phyloP scores from a whole-genome alignment of 2,888 invertebrate genomes.

The Tromatobia lineatoria region DNA sequence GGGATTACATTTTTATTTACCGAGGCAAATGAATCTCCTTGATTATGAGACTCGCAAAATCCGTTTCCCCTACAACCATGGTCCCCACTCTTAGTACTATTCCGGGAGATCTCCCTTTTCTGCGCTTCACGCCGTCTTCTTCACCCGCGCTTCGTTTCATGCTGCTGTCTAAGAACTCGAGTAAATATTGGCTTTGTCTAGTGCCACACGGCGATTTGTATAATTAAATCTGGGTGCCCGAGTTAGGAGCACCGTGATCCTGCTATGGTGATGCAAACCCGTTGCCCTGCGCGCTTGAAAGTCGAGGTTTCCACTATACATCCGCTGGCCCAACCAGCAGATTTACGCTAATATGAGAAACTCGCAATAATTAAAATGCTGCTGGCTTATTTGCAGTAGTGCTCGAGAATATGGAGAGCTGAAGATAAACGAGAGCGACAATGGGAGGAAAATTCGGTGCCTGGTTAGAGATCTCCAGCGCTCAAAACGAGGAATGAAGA shows the following conservation, averaged over 20 bases:
- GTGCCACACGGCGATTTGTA: constrained; percentile 81
- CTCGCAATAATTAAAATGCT: constrained; percentile 83
- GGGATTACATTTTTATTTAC: constrained; percentile 80
- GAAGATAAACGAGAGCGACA: constrained; percentile 16
- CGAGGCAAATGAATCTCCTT: constrained; percentile 78
- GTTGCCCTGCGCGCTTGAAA: neutral
- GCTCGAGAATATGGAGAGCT: constrained; percentile 66
- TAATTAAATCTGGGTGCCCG: constrained; percentile 80
- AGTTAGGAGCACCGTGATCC: neutral
- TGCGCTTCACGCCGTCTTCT: constrained; percentile 42
- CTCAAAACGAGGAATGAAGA: constrained; percentile 2
- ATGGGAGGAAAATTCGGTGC: constrained; percentile 41
- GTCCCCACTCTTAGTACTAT: constrained; percentile 21
- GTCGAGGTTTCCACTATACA: neutral
- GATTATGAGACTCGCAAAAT: constrained; percentile 78
- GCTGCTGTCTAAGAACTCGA: constrained; percentile 75
- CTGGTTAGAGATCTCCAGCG: constrained; percentile 32
- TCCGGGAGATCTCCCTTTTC: constrained; percentile 40
- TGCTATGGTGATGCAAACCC: constrained; percentile 1
- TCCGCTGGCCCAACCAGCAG: constrained; percentile 11
- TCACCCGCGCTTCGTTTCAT: constrained; percentile 12
- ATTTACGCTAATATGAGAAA: constrained; percentile 74
- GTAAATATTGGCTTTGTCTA: constrained; percentile 84
- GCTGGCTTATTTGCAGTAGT: constrained; percentile 79
- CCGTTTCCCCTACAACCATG: constrained; percentile 37